Conservation (phyloP, 2,113 vertebrate species). For the Poecile atricapillus region DNA sequence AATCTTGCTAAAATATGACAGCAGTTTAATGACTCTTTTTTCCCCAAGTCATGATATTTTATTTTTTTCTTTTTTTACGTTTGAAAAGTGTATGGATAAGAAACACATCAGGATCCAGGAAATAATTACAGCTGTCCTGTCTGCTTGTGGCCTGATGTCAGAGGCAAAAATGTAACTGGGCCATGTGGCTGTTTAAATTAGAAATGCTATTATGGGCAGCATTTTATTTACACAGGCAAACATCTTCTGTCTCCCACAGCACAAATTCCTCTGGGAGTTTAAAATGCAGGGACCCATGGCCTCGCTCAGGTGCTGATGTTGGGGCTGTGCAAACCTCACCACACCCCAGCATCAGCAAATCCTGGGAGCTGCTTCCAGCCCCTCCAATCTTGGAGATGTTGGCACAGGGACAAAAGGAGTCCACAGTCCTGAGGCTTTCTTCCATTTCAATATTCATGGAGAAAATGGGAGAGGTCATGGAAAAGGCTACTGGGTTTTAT, state of each 20-base stretch:
- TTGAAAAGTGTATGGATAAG: neutral
- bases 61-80: neutral
- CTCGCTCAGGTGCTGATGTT: fast-evolving
- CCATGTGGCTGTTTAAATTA: neutral
- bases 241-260: neutral
- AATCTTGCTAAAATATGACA: neutral
- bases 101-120: neutral
- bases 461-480: neutral
- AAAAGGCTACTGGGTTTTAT: neutral
- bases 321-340: neutral
- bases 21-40: neutral
- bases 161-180: neutral
- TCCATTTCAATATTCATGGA: fast-evolving
- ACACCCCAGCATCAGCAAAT: neutral
- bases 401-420: neutral
- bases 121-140: neutral
- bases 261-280: neutral
- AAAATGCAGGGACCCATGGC: neutral
- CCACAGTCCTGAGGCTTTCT: neutral
- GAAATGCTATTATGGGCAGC: neutral
- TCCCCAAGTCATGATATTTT: neutral
- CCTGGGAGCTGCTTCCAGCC: neutral
- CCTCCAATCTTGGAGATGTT: fast-evolving
- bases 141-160: neutral
- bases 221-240: neutral